A percentile compares a stretch with the other conserved stretches of the same genome.
These are phyloP conservation scores for Branchipolynoe longqiensis DNA, from an alignment of 2,888 invertebrate genomes.

Conservation along the genomic window DNA sequence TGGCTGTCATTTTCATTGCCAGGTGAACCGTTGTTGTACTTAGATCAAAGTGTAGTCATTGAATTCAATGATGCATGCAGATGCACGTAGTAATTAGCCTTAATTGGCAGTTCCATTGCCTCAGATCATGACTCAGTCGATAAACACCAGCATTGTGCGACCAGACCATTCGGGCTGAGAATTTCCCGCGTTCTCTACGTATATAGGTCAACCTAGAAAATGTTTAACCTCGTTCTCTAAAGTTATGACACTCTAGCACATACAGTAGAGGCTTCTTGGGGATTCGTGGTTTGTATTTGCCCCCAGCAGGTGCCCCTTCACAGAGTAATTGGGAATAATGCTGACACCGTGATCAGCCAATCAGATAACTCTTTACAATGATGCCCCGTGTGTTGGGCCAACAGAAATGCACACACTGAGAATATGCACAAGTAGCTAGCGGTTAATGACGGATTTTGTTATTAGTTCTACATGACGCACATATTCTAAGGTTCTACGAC, in stretches of 20 bases:
- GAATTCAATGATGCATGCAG: too few species aligned
- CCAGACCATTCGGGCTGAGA: too few species aligned
- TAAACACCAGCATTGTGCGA: background rate
- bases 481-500: background rate
- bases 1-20: too few species aligned
- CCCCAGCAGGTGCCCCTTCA: conserved; percentile 54
- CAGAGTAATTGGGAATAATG: conserved; percentile 55
- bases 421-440: conserved; percentile 14
- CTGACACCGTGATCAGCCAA: conserved; percentile 60
- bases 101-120: background rate
- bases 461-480: background rate
- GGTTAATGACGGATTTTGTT: background rate
- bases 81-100: too few species aligned
- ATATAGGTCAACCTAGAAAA: too few species aligned
- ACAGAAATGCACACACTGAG: conserved; percentile 11
- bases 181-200: too few species aligned
- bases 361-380: conserved; percentile 61
- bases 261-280: conserved; percentile 16
- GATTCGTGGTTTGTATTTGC: conserved; percentile 48
- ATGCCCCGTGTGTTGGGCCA: conserved; percentile 28
- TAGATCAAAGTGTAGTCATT: too few species aligned
- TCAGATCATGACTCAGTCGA: background rate
- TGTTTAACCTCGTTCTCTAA: too few species aligned
- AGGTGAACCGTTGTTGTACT: too few species aligned
- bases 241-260: background rate